These are phyloP conservation scores for Vidua macroura DNA, from an alignment of 2,113 vertebrate species.

Conservation along the genomic window DNA sequence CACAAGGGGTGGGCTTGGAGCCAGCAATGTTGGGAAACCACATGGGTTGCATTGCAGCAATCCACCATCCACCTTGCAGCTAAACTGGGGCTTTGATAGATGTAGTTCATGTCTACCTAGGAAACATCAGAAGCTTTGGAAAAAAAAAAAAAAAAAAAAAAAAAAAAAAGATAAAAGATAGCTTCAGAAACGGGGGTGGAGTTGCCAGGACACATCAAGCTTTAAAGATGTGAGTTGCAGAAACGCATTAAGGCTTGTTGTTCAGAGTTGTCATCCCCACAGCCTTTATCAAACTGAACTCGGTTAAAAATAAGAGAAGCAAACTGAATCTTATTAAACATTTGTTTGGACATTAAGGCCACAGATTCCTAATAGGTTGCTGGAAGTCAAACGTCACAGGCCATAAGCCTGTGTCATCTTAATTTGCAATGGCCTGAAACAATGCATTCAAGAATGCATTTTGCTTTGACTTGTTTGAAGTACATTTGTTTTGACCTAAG, in stretches of 20 bases:
- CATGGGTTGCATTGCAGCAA: background rate
- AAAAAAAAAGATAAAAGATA: background rate
- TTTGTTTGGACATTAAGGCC: background rate
- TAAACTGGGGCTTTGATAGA: background rate
- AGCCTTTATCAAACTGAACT: background rate
- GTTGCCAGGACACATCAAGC: conserved; percentile 46
- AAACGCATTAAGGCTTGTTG: conserved; percentile 23
- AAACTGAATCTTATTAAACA: background rate
- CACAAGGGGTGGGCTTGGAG: background rate
- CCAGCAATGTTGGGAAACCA: background rate
- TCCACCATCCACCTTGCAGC: background rate
- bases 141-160: background rate
- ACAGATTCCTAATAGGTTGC: background rate
- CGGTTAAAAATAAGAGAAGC: background rate
- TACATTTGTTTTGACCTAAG: conserved; percentile 25
- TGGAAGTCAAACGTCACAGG: background rate
- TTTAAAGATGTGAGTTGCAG: conserved; percentile 4
- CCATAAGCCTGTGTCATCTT: background rate
- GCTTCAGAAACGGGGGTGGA: conserved; percentile 11
- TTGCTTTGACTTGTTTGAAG: background rate
- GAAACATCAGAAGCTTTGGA: background rate
- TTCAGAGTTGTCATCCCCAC: conserved; percentile 20
- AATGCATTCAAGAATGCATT: background rate
- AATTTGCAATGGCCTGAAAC: background rate
- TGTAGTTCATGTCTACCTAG: background rate